phyloP scores from a whole-genome alignment of 2,797 vertebrate species.

The Allenopithecus nigroviridis region DNA sequence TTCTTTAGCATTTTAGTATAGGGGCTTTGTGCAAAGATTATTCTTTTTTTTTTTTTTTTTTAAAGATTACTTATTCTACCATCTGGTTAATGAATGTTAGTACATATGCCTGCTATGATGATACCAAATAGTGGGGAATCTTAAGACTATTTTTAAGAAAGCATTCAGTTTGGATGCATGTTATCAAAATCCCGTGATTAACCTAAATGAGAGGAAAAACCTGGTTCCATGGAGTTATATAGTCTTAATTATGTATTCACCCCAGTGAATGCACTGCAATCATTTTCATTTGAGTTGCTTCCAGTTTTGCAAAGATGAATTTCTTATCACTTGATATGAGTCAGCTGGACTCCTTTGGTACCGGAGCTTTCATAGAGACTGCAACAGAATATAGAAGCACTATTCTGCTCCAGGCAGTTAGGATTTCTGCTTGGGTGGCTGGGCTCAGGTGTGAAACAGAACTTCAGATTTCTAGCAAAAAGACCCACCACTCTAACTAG shows the following conservation, averaged over 20 bases:
- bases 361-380: slow-evolving; percentile 3
- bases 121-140: slow-evolving; percentile 43
- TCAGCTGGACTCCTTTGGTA: slow-evolving; percentile 61
- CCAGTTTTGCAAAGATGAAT: slow-evolving; percentile 65
- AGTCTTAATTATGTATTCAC: slow-evolving; percentile 68
- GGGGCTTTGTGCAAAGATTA: slow-evolving; percentile 22
- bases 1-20: slow-evolving; percentile 52
- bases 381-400: neutral
- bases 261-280: slow-evolving; percentile 53
- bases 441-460: neutral
- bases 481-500: neutral
- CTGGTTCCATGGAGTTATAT: slow-evolving; percentile 37
- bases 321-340: slow-evolving; percentile 60
- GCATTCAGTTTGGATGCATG: slow-evolving; percentile 55
- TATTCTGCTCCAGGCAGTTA: neutral
- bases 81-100: slow-evolving; percentile 63
- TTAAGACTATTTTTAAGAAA: slow-evolving; percentile 52
- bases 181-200: slow-evolving; percentile 67
- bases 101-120: slow-evolving; percentile 49
- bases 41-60: neutral
- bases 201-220: slow-evolving; percentile 62
- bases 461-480: slow-evolving; percentile 32
- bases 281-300: slow-evolving; percentile 61
- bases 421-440: neutral
- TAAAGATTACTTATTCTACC: slow-evolving; percentile 38